Evolutionary conservation across 2,888 invertebrate genomes (phyloP), one percentile per base, ranked within the genome.

Genomic region (Campoplex nolae): DNA sequence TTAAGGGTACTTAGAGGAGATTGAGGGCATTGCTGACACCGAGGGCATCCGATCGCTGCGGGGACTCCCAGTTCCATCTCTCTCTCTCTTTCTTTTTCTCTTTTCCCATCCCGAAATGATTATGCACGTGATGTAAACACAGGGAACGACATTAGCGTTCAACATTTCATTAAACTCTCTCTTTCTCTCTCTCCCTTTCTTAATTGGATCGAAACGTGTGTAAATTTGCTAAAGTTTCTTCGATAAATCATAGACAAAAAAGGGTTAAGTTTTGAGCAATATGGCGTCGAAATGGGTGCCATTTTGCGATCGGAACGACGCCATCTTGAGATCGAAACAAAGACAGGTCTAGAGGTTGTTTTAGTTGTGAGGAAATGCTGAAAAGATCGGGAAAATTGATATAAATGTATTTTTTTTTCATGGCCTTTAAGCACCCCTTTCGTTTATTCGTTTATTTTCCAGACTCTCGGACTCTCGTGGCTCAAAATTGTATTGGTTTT

Each of bases 11-110:
- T 94, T 93, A 92, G 90, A 88, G 89, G 86, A 90, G 93, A 94
- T 94, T 93, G 93, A 91, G 93, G 92, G 89, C 93, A 92, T 90
- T 92, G 92, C 93, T 93, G 93, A 93, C 93, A 92, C 91, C 84
- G 87, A 87, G 71, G 77, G 75, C 75, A 82, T 75, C 56, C 78
- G 58, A 80, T 80, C 76, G 67, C 67, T 71, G 67, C 48, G 70
- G 70, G 45, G 51, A 38, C 28, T 38, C 65, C 58, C 9, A 38
- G 38, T 38, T 38, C 38, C 38, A 6, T 38, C 38, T 38, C 38
- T 38, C 62, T 62, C 28, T 48, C 65, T 16, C 11, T 58, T 28
- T 32, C 32, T 13, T 28, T 54, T 28, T 35, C 48, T 16, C 11
- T 58, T 28, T 58, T n/a, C 23, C 23, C 58, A n/a, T 58, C 58